These are phyloP conservation scores for Heliconius ismenius DNA, from an alignment of 2,888 invertebrate genomes.

Conservation along the genomic window DNA sequence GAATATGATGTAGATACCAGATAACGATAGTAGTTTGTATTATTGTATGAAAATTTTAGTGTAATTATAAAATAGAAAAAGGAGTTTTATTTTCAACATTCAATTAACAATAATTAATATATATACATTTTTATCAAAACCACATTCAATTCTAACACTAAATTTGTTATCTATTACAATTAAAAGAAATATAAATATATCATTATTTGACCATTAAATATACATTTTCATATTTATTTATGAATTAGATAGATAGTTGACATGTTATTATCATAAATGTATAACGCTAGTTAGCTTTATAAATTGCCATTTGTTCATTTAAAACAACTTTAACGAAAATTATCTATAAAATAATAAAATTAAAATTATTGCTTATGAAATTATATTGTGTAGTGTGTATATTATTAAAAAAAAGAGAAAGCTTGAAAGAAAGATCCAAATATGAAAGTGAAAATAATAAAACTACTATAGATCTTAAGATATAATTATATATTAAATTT, in stretches of 20 bases:
- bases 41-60: not conserved
- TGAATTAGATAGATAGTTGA: not conserved
- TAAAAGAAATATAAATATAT: not conserved
- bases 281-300: not conserved
- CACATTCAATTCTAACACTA: not conserved
- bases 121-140: not conserved
- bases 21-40: not conserved
- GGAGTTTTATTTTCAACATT: not conserved
- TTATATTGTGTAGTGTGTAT: not conserved
- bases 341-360: not conserved
- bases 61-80: too few relatives aligned
- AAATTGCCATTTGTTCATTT: not conserved
- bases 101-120: not conserved
- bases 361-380: not conserved
- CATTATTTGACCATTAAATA: not conserved
- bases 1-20: not conserved
- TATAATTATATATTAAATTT: too few relatives aligned
- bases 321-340: not conserved
- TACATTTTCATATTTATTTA: not conserved
- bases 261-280: not conserved
- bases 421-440: not conserved
- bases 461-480: not conserved
- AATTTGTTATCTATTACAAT: slow-evolving; percentile 1
- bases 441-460: slow-evolving; percentile 4
- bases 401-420: not conserved